Conservation (phyloP, 1,140 invertebrate species). For the Drosophila arawakana region DNA sequence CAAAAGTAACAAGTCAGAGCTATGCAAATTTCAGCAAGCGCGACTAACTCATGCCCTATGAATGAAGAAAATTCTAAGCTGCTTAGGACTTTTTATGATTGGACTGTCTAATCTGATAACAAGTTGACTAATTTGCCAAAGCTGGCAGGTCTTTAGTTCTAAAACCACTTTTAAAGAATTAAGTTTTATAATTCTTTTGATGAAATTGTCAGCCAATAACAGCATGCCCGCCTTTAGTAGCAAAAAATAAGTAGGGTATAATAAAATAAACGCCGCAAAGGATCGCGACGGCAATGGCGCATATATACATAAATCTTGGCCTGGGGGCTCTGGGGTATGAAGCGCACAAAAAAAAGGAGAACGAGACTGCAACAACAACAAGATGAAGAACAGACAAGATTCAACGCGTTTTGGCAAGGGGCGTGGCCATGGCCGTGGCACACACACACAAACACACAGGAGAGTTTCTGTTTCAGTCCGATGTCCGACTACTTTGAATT, state of each 20-base stretch:
- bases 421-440: constrained; percentile 38
- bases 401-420: constrained; percentile 48
- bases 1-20: constrained; percentile 25
- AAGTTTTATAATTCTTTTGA: background rate
- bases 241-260: constrained; percentile 34
- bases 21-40: background rate
- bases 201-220: background rate
- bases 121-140: background rate
- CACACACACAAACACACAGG: constrained; percentile 20
- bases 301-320: constrained; percentile 57
- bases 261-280: constrained; percentile 71
- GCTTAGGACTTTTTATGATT: too few species aligned
- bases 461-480: constrained; percentile 29
- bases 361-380: constrained; percentile 9
- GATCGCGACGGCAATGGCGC: constrained; percentile 44
- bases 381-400: constrained; percentile 29
- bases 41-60: constrained; percentile 6
- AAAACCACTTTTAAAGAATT: background rate
- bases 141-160: background rate
- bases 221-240: background rate
- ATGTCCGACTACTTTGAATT: constrained; percentile 63
- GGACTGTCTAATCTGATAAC: background rate
- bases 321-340: constrained; percentile 23
- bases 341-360: constrained; percentile 3
- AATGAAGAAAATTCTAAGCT: background rate